These are phyloP conservation scores for Tenthredo distinguenda DNA, from an alignment of 2,888 invertebrate species.

Conservation along the genomic window DNA sequence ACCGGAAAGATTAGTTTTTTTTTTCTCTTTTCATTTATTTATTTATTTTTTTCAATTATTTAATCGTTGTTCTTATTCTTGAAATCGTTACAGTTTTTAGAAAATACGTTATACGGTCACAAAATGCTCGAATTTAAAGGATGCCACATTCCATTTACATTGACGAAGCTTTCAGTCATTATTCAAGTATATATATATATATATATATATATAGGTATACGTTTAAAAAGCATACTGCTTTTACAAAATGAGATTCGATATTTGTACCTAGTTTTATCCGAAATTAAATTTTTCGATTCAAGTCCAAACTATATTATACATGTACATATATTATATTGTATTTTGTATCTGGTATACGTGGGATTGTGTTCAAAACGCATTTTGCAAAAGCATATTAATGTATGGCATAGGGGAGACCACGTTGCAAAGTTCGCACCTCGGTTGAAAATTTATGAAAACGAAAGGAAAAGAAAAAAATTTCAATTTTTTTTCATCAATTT, in stretches of 20 bases:
- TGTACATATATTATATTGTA: too few species aligned
- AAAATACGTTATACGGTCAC: slow-evolving; percentile 59
- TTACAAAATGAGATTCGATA: slow-evolving; percentile 67
- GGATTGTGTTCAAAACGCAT: slow-evolving; percentile 56
- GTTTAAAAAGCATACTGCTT: slow-evolving; percentile 71
- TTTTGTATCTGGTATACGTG: background rate
- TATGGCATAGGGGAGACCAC: background rate
- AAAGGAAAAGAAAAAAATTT: too few species aligned
- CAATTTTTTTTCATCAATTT: background rate
- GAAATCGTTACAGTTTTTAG: slow-evolving; percentile 20
- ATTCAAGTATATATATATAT: slow-evolving; percentile 43
- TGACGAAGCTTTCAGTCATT: slow-evolving; percentile 75
- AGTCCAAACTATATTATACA: slow-evolving; percentile 29
- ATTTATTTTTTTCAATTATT: background rate
- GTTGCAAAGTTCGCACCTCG: too few species aligned
- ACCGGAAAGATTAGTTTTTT: background rate
- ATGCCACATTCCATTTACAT: slow-evolving; percentile 78
- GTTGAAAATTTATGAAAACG: background rate
- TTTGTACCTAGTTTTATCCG: background rate
- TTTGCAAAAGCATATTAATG: slow-evolving; percentile 51
- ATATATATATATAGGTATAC: slow-evolving; percentile 53
- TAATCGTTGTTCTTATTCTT: background rate
- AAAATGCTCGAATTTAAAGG: slow-evolving; percentile 76
- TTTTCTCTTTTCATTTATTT: background rate
- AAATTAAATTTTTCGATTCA: too few species aligned